Conservation (phyloP, 2,113 vertebrate genomes). For the Chascanopsetta lugubris region DNA sequence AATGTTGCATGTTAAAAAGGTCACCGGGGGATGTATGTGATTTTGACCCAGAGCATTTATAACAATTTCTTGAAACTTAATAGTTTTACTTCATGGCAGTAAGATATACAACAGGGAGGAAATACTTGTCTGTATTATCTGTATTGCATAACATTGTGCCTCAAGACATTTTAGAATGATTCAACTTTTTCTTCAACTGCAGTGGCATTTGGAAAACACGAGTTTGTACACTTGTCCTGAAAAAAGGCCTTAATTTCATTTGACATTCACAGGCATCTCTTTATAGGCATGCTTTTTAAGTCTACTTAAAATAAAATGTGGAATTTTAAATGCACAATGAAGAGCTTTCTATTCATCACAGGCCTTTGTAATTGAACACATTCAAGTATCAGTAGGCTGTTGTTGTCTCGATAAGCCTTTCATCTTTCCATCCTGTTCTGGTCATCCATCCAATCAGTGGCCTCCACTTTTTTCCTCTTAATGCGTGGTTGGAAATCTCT, state of each 20-base stretch:
- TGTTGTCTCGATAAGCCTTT: constrained; percentile 28
- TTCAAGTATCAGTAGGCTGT: constrained; percentile 8
- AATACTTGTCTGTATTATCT: not conserved
- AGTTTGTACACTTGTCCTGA: not conserved
- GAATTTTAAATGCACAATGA: too few species aligned
- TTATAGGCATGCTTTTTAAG: not conserved
- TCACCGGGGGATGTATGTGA: not conserved
- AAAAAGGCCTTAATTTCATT: not conserved
- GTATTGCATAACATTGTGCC: not conserved
- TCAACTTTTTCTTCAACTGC: not conserved
- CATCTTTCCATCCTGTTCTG: constrained; percentile 20
- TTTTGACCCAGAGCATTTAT: too few species aligned
- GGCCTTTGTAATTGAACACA: constrained; percentile 1
- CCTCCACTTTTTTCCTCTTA: not conserved
- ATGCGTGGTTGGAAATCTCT: constrained; percentile 35
- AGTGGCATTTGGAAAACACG: not conserved
- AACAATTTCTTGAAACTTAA: not conserved
- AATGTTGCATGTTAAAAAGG: not conserved
- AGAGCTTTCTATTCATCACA: not conserved
- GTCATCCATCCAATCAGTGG: constrained; percentile 11
- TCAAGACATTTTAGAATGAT: not conserved
- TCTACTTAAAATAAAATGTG: too few species aligned
- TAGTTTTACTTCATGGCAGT: too few species aligned
- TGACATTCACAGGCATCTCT: not conserved
- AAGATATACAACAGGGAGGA: not conserved